Evolutionary conservation across 2,888 invertebrate species (phyloP), one percentile per base, ranked within the genome.

Genomic region (Ophion costatus): DNA sequence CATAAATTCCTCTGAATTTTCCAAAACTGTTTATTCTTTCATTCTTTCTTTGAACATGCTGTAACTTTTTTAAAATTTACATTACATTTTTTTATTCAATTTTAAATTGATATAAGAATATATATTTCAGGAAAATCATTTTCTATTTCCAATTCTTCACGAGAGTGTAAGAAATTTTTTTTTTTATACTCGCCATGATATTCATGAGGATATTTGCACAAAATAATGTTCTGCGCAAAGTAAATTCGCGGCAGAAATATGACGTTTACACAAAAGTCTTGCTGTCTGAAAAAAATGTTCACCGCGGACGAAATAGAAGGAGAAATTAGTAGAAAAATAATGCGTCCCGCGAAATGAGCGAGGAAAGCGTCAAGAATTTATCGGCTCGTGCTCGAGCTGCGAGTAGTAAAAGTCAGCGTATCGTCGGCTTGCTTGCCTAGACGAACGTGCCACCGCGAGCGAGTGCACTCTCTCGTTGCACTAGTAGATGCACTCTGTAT

Each of bases 401-500:
- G 20, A 80, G 85, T 85, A 85, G 85, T 80, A 69, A 29, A 74
- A 61, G 63, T 69, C 67, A 63, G 11, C 64, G 79, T 80, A 66
- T 29, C 79, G 74, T 66, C 80, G 71, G 51, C 61, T 38, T 42
- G 76, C 29, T 56, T 59, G 75, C 80, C 83, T 83, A 83, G 80
- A 83, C 83, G 59, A 80, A 61, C 69, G 45, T 22, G 38, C 57
- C 42, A 17, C 10, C 73, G 59, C 61, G 14, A 29, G 11, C 17
- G 73, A 56, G 51, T 51, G 73, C 73, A 59, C 45, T 64, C 63
- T 10, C 33, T 42, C 42, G 81, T 33, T 33, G 51, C 67, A 63
- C 80, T 78, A 83, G 82, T 80, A 74, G 83, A 82, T 85, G 69
- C 80, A 80, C 67, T 85, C 83, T 20, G 80, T 74, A 59, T 85